phyloP scores from a whole-genome alignment of 2,888 invertebrate species.

The Phasia obesa region DNA sequence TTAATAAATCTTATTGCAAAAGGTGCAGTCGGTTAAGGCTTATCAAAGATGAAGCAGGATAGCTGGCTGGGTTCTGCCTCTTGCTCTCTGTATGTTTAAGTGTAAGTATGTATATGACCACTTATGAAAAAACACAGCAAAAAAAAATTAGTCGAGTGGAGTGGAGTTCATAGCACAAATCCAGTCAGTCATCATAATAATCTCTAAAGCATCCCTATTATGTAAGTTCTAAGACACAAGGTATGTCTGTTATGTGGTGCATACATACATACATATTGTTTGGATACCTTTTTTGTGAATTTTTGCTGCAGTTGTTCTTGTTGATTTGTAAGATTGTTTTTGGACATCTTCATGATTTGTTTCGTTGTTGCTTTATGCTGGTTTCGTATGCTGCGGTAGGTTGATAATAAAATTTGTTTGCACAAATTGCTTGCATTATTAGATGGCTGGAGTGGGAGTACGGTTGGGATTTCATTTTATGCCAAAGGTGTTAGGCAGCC shows the following conservation, averaged over 20 bases:
- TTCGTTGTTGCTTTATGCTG: conserved; percentile 22
- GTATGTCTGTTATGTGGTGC: conserved; percentile 2
- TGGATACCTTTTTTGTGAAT: conserved; percentile 3
- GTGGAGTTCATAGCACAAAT: conserved; percentile 50
- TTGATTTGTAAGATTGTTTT: conserved; percentile 69
- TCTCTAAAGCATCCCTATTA: conserved; percentile 51
- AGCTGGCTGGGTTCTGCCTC: conserved; percentile 68
- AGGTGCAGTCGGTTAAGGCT: conserved; percentile 79
- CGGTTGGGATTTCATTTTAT: conserved; percentile 13
- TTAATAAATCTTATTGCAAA: conserved; percentile 73
- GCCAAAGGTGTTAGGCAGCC: conserved; percentile 42
- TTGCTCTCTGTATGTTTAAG: conserved; percentile 37
- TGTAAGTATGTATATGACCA: background rate
- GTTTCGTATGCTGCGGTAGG: conserved; percentile 65
- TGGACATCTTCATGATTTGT: conserved; percentile 70
- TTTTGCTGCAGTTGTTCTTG: conserved; percentile 51
- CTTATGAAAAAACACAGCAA: conserved; percentile 21
- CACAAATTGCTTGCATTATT: conserved; percentile 34
- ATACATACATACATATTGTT: background rate
- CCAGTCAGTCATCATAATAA: conserved; percentile 60
- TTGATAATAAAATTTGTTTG: conserved; percentile 58
- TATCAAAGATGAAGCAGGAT: conserved; percentile 79
- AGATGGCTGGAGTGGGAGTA: conserved; percentile 41
- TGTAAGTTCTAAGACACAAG: conserved; percentile 67
- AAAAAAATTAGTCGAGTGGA: too few species aligned